These are phyloP conservation scores for Oophaga pumilio DNA, from an alignment of 2,113 vertebrate species.

Conservation along the genomic window DNA sequence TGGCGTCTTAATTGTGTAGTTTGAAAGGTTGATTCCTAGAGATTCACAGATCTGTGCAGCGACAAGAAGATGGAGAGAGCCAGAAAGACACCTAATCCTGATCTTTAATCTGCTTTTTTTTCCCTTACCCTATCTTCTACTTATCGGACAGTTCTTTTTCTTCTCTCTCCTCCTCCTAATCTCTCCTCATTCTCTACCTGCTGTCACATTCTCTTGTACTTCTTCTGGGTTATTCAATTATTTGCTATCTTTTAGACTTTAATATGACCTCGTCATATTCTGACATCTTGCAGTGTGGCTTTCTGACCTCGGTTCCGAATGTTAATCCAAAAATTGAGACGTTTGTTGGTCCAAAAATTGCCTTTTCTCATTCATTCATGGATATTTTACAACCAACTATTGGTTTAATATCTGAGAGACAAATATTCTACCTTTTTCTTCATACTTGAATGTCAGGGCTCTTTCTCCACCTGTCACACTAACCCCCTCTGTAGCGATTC, in stretches of 20 bases:
- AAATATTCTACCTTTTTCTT: conserved; percentile 3
- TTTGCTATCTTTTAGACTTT: not conserved
- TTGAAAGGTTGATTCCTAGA: conserved; percentile 22
- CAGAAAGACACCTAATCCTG: conserved; percentile 46
- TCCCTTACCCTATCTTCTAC: conserved; percentile 32
- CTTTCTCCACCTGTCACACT: not conserved
- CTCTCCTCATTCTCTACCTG: not conserved
- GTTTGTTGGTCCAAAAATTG: not conserved
- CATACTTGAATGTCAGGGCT: not conserved
- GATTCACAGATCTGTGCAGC: not conserved
- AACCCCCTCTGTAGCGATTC: not conserved
- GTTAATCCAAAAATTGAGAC: not conserved
- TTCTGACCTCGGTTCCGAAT: not conserved
- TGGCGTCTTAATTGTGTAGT: not conserved
- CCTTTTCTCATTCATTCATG: not conserved
- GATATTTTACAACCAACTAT: not conserved
- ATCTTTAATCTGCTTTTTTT: conserved; percentile 56
- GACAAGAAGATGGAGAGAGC: not conserved
- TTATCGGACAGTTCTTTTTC: conserved; percentile 16
- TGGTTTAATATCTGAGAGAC: not conserved
- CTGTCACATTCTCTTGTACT: not conserved
- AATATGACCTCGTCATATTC: not conserved
- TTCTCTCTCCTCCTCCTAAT: conserved; percentile 20
- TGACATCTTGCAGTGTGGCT: no score
- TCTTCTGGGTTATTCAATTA: not conserved